Evolutionary conservation across 2,113 vertebrate genomes (phyloP), one percentile per base, ranked within the genome.

Genomic region (Pycnonotus jocosus): DNA sequence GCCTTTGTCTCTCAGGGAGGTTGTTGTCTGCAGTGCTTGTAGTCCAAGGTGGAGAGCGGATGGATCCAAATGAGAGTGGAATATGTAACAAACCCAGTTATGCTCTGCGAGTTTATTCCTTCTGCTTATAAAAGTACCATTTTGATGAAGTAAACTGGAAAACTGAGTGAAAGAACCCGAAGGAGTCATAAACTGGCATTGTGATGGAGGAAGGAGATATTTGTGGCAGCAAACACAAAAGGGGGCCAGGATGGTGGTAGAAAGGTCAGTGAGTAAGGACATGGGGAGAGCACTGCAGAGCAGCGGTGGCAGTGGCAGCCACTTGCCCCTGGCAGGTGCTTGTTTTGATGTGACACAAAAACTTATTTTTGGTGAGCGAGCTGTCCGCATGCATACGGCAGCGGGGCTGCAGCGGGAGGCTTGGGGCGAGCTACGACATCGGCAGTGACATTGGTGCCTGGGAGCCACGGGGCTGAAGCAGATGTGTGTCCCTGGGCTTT

Each of bases 221-320:
- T 96, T 83, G 79, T 77, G 62, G 85, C 93, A 44, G 18, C 60
- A 51, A 73, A 50, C 48, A 20, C 30, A 12, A 58, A 57, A 47
- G 4, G 35, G 92, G 79, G 93, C 90, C 79, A 8, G 73, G 81
- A 5, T 53, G 90, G 50, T 56, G 86, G 90, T 47, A 2, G 93
- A 71, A 90, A 96, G 94, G 90, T 93, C 95, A 90, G 90, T 9
- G 92, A 86, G 76, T 66, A 81, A 94, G 94, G 94, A 86, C 68
- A 0, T 64, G 83, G 64, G 74, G 48, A 48, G 60, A 50, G 53
- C 27, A 5, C 71, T 92, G 91, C 91, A 60, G 84, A 81, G 73
- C 88, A 53, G 77, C 0, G 44, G 81, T 90, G 88, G 90, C 47
- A 50, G 42, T 2, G 83, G 71, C 91, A 93, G 58, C 71, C 3